phyloP scores from a whole-genome alignment of 2,797 vertebrate genomes.

The Distichodus sexfasciatus region DNA sequence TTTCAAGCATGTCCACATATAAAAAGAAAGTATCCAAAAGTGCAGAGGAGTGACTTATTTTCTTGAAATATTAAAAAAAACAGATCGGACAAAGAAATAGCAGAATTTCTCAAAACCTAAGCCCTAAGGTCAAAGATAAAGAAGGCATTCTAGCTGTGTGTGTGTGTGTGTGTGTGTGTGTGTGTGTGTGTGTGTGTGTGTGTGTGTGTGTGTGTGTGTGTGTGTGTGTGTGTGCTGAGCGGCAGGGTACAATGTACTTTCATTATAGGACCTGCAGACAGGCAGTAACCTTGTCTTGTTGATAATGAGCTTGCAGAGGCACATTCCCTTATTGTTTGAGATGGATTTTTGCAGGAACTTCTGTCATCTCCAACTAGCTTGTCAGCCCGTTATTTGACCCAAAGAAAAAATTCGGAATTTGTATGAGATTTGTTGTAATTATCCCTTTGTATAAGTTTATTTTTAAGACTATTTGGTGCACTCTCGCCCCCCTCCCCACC shows the following conservation, averaged over 20 bases:
- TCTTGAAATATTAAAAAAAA: no score
- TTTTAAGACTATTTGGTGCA: slow-evolving; percentile 68
- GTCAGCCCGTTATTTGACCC: slow-evolving; percentile 47
- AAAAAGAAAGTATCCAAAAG: no score
- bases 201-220: no score
- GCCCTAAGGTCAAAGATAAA: no score
- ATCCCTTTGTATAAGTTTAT: slow-evolving; percentile 67
- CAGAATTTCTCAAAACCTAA: no score
- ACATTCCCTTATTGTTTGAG: slow-evolving; percentile 41
- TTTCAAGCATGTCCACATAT: background rate
- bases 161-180: no score
- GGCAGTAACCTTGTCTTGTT: slow-evolving; percentile 32
- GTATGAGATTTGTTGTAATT: slow-evolving; percentile 57
- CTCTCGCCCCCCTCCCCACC: slow-evolving; percentile 70
- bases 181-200: no score
- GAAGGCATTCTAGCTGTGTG: no score
- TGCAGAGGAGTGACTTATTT: no score
- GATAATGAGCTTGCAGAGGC: slow-evolving; percentile 20
- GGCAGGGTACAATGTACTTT: slow-evolving; percentile 19
- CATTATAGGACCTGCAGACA: slow-evolving; percentile 28
- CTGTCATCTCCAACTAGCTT: slow-evolving; percentile 15
- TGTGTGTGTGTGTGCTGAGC: background rate
- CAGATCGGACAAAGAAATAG: no score
- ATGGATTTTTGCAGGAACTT: slow-evolving; percentile 32
- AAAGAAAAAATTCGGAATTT: slow-evolving; percentile 48